Evolutionary conservation across 2,888 invertebrate genomes (phyloP).

Genomic region (Miltochrista miniata): DNA sequence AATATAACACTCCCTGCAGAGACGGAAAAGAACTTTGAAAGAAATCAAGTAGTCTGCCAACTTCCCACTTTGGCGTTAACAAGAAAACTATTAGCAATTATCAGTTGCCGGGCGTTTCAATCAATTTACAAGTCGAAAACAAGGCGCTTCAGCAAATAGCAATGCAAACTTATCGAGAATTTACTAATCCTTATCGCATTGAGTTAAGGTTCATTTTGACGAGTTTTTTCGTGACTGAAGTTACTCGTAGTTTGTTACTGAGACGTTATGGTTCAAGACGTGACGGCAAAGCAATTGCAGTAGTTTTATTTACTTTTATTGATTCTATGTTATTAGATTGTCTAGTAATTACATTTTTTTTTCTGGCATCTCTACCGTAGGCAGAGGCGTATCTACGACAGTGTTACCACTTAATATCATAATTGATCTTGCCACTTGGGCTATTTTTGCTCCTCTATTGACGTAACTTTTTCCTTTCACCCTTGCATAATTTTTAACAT

Average conservation of each 20-base stretch:
- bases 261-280: conserved; percentile 53
- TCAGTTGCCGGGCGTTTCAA: conserved; percentile 73
- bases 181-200: not conserved
- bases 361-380: too few species aligned
- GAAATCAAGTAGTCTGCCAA: conserved; percentile 63
- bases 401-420: too few species aligned
- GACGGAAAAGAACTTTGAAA: conserved; percentile 48
- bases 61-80: conserved; percentile 66
- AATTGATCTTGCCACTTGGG: too few species aligned
- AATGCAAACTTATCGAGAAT: conserved; percentile 9
- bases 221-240: not conserved
- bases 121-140: conserved; percentile 74
- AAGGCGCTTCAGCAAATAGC: conserved; percentile 58
- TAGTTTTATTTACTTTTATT: conserved; percentile 33
- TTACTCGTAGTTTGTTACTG: conserved; percentile 16
- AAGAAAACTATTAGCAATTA: conserved; percentile 80
- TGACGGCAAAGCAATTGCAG: conserved; percentile 58
- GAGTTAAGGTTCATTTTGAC: not conserved
- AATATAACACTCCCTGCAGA: conserved; percentile 53
- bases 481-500: too few species aligned
- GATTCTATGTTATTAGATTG: conserved; percentile 25
- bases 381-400: too few species aligned
- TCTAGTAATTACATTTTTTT: too few species aligned
- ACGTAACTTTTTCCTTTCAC: too few species aligned
- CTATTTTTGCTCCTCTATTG: too few species aligned